These are phyloP conservation scores for Synanthedon andrenaeformis DNA, from an alignment of 2,888 invertebrate species.

Conservation along the genomic window DNA sequence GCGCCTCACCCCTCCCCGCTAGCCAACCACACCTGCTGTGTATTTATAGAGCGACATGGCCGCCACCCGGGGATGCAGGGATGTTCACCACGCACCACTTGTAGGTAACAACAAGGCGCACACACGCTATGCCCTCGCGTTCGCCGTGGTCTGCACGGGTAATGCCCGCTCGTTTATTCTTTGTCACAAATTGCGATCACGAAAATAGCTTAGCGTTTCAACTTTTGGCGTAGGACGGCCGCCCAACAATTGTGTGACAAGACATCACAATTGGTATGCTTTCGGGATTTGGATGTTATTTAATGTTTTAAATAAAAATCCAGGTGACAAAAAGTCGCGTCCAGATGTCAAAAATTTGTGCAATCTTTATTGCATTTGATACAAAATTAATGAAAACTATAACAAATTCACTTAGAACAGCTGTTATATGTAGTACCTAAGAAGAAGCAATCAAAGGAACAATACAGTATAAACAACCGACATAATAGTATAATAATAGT, in stretches of 20 bases:
- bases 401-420: no score
- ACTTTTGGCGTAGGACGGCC: constrained; percentile 14
- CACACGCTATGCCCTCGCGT: constrained; percentile 27
- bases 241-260: not conserved
- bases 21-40: constrained; percentile 63
- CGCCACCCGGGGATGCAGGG: constrained; percentile 60
- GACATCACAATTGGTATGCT: no score
- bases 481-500: no score
- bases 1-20: constrained; percentile 34
- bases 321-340: no score
- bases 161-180: constrained; percentile 44
- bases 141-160: constrained; percentile 26
- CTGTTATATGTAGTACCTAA: no score
- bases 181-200: constrained; percentile 43
- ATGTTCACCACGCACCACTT: constrained; percentile 48
- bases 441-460: no score
- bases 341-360: no score
- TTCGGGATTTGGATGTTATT: no score
- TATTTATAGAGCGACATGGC: constrained; percentile 64
- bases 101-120: constrained; percentile 27
- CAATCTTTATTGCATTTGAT: no score
- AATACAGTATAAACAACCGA: no score
- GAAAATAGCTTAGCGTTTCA: constrained; percentile 53
- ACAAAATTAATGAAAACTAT: no score
- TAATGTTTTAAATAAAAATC: no score